phyloP scores from a whole-genome alignment of 2,888 invertebrate genomes.

The Tupiocoris notatus region DNA sequence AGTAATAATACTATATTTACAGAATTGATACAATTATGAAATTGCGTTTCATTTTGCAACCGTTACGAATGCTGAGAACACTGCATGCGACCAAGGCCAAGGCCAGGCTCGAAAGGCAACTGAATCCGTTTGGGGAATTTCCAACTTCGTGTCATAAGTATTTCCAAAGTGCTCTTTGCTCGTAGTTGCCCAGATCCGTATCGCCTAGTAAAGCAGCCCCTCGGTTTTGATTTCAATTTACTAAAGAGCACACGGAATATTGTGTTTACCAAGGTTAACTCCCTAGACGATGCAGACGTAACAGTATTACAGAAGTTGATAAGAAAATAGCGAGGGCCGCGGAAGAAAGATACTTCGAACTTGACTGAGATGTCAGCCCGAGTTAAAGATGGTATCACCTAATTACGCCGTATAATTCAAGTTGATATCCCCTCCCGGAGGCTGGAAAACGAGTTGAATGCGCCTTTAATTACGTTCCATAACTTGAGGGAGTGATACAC shows the following conservation, averaged over 20 bases:
- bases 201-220: too few species aligned
- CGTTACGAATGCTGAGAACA: too few species aligned
- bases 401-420: neutral
- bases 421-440: neutral
- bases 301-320: neutral
- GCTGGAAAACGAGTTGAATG: neutral
- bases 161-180: too few species aligned
- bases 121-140: too few species aligned
- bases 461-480: neutral
- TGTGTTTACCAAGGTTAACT: neutral
- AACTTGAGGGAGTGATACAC: neutral
- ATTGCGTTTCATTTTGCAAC: too few species aligned
- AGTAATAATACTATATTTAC: too few species aligned
- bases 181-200: too few species aligned
- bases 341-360: neutral
- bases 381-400: constrained; percentile 6
- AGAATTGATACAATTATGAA: too few species aligned
- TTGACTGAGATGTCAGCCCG: neutral
- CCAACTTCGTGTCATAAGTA: too few species aligned
- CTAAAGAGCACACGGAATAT: neutral
- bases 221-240: neutral
- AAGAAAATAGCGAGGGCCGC: neutral
- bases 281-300: neutral
- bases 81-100: too few species aligned
- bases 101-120: too few species aligned